Base-by-base conservation (phyloP, 2,888 invertebrate genomes). In the Ectemnius lituratus region DNA sequence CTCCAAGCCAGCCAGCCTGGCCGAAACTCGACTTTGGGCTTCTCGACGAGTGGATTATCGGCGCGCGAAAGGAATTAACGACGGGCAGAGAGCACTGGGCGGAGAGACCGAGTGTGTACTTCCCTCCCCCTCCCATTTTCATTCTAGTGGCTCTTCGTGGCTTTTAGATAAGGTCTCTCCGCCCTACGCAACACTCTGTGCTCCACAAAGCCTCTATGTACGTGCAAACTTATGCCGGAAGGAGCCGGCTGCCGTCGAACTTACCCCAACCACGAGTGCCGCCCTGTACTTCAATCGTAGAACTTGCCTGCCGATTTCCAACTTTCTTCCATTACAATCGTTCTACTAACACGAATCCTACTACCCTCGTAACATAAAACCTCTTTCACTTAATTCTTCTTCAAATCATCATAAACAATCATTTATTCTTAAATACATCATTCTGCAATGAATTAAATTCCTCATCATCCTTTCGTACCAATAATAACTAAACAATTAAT, bases 141-240 rank as follows among this genome's bases (percentile, higher is more conserved):
- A 37, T 37, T 37, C 81, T 83, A 84, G 84, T 80, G 65, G 78
- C 82, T 80, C 82, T 81, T 82, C 76, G 84, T 66, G 83, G 78
- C 81, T 83, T 79, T 83, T 78, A 79, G 83, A 83, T 82, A 83
- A 83, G 83, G 81, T 81, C 83, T 81, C 83, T 76, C 76, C 62
- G 81, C 79, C 81, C 81, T 81, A 81, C 81, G 81, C 76, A 72
- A 73, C 73, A 65, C 71, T 59, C 37, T 8, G 37, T 73, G 62
- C 58, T 23, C 28, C 72, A 76, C 81, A 67, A 76, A 81, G 76
- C 81, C 37, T 37, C 37, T 37, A 37, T 37, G 61, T 57, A 67
- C 81, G 76, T 67, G 70, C 67, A 78, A 72, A 63, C 60, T 66
- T 62, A 52, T 58, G 70, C 49, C 13, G 45, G 27, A 61, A 27